phyloP scores from a whole-genome alignment of 2,888 invertebrate genomes.

The Cantharis flavilabris region DNA sequence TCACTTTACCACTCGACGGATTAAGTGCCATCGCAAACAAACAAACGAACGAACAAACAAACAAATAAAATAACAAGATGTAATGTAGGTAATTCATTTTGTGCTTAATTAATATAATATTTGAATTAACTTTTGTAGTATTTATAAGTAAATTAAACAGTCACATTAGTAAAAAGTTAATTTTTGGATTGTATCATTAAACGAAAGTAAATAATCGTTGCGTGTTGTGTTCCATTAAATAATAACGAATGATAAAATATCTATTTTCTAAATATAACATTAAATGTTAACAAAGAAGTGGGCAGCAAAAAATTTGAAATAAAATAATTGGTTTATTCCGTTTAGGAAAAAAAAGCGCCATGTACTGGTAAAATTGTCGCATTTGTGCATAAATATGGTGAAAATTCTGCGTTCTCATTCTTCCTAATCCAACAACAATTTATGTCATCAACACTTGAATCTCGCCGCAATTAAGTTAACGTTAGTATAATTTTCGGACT shows the following conservation, averaged over 20 bases:
- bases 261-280: neutral
- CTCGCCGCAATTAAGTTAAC: slow-evolving; percentile 37
- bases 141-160: neutral
- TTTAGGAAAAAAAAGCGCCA: neutral
- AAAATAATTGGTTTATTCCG: neutral
- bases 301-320: neutral
- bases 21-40: too few relatives aligned
- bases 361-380: neutral
- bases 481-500: slow-evolving; percentile 42
- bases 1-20: too few relatives aligned
- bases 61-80: neutral
- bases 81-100: neutral
- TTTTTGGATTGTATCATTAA: neutral
- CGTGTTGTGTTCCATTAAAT: neutral
- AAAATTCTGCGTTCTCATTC: slow-evolving; percentile 28
- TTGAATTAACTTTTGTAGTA: neutral
- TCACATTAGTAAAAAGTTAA: neutral
- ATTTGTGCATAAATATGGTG: neutral
- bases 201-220: neutral
- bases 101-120: neutral
- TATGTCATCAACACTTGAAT: slow-evolving; percentile 38
- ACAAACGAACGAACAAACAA: neutral
- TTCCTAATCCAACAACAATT: slow-evolving; percentile 37
- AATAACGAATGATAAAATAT: neutral
- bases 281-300: neutral